phyloP scores from a whole-genome alignment of 2,113 vertebrate species.

The Meles meles region DNA sequence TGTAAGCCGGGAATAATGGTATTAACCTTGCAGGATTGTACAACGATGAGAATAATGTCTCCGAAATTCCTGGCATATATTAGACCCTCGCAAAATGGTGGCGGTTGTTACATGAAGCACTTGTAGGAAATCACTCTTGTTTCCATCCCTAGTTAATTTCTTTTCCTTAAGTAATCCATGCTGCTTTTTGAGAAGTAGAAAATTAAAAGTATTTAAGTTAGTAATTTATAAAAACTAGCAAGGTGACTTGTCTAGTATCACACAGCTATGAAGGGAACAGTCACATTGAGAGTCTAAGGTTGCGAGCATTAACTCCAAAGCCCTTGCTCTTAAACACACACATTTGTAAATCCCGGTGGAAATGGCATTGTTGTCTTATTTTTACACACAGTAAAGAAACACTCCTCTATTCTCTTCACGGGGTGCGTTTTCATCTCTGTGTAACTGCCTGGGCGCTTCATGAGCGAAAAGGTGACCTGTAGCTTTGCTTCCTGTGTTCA shows the following conservation, averaged over 20 bases:
- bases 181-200: neutral
- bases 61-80: neutral
- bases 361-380: neutral
- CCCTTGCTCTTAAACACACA: neutral
- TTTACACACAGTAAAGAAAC: neutral
- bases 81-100: neutral
- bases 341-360: accelerated
- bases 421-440: neutral
- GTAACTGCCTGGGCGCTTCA: neutral
- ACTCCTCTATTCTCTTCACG: neutral
- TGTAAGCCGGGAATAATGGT: neutral
- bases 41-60: neutral
- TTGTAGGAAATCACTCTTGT: neutral
- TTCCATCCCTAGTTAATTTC: neutral
- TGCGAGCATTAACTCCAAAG: neutral
- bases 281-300: neutral
- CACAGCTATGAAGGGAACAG: neutral
- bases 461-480: neutral
- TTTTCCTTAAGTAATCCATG: neutral
- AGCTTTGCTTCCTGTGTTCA: neutral
- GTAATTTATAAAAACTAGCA: neutral
- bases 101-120: neutral
- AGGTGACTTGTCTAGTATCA: neutral
- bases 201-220: neutral
- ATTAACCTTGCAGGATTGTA: neutral